Evolutionary conservation across 64 coral and sea anemone species (phyloP), one percentile per base, ranked within the genome.

Genomic region (Montipora foliosa): DNA sequence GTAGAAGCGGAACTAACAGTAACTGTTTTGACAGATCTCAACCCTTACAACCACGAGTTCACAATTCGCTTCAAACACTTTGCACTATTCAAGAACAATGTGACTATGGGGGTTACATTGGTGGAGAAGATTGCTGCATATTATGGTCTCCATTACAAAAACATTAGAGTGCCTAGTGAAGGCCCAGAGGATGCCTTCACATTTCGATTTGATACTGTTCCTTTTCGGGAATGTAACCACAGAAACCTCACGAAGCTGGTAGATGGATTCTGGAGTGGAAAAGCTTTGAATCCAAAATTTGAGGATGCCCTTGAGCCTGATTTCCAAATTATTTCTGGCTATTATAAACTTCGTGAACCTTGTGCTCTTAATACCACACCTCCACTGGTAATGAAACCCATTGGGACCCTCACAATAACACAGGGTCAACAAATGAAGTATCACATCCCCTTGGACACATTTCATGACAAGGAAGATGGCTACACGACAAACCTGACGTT

Each of bases 401-500:
- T 49, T 29, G 29, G 15, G n/a, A 22, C 72, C 45, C 51, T 80
- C 1, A 25, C 24, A 11, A 59, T 66, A 0, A 49, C 60, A 19
- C 75, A 87, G 37, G 92, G 92, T 4, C 83, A 78, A 70, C 37
- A 12, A 20, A 10, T 88, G 58, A 66, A 72, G 8, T 93, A n/a
- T 66, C 25, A 11, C 2, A 74, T 93, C 7, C 92, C 92, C 47
- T 6, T 25, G 4, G n/a, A 88, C 4, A 78, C 92, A n/a, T 93
- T 93, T 73, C 13, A 73, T 29, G 92, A 93, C 76, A 52, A 78
- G 47, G 92, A 93, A 87, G 92, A 93, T 24, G 75, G 75, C 2
- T 45, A 74, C 48, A 93, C 91, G 5, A 14, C 57, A 10, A 79
- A 93, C 5, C 92, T 93, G 3, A 80, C 51, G 1, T 49, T 93